Percentiles rank a stretch among this genome's conserved stretches.
phyloP scores from a whole-genome alignment of 2,113 vertebrate species.

The Galbula dea region DNA sequence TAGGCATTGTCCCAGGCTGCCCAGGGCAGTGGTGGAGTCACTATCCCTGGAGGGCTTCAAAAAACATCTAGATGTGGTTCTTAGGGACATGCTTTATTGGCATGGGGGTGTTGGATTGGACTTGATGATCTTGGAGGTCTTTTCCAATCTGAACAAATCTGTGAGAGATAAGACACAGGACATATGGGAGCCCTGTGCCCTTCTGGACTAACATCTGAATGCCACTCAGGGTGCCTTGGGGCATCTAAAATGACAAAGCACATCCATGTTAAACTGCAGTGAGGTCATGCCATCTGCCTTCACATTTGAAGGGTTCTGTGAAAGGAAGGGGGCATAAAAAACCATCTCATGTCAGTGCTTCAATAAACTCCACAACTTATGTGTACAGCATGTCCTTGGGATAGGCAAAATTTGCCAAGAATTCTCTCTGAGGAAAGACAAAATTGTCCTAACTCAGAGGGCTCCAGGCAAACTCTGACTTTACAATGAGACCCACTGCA shows the following conservation, averaged over 20 bases:
- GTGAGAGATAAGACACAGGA: too few relatives aligned
- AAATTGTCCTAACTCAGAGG: neutral
- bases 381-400: neutral
- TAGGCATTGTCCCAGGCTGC: too few relatives aligned
- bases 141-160: neutral
- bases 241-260: neutral
- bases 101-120: too few relatives aligned
- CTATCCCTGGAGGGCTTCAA: too few relatives aligned
- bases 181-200: neutral
- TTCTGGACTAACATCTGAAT: neutral
- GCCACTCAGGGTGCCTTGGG: neutral
- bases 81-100: too few relatives aligned
- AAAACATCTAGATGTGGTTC: too few relatives aligned
- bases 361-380: neutral
- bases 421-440: conserved; percentile 1
- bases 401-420: neutral
- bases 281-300: neutral
- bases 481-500: neutral
- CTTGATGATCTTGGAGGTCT: too few relatives aligned
- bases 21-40: too few relatives aligned
- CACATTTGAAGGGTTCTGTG: neutral
- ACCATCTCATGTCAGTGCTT: neutral
- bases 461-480: neutral
- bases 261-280: neutral
- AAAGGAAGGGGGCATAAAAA: neutral